A percentile compares a stretch with the other conserved stretches of the same genome.
Conservation (phyloP, 2,797 vertebrate species). For the Sebastes oblongus region DNA sequence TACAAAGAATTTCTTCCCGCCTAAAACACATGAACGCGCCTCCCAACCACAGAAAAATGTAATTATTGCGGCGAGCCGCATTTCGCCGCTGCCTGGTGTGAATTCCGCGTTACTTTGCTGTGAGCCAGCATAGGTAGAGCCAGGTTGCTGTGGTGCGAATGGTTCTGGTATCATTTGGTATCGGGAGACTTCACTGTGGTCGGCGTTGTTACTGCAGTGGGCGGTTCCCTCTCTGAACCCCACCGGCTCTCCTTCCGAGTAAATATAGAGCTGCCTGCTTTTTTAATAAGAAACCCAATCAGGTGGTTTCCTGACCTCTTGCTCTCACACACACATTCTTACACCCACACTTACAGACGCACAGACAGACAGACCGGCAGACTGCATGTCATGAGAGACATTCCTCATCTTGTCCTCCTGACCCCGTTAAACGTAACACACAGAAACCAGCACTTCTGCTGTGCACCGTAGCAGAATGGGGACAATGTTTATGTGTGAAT, state of each 20-base stretch:
- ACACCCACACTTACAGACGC: neutral
- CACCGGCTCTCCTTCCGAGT: constrained; percentile 2
- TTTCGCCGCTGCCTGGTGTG: too few relatives aligned
- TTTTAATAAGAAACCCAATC: constrained; percentile 40
- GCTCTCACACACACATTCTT: neutral
- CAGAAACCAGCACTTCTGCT: neutral
- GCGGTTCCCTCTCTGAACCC: too few relatives aligned
- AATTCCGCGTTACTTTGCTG: too few relatives aligned
- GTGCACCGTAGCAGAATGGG: constrained; percentile 21
- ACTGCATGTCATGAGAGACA: constrained; percentile 3
- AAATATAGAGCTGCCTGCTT: constrained; percentile 41
- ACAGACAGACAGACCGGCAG: neutral
- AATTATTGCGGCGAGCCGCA: too few relatives aligned
- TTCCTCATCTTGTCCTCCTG: constrained; percentile 14
- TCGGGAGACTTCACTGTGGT: too few relatives aligned
- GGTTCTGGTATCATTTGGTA: too few relatives aligned
- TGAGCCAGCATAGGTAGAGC: too few relatives aligned
- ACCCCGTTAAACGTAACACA: neutral
- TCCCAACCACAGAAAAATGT: too few relatives aligned
- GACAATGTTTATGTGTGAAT: constrained; percentile 7
- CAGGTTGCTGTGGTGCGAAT: too few relatives aligned
- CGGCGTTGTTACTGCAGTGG: too few relatives aligned
- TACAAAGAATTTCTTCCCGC: too few relatives aligned
- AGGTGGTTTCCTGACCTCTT: constrained; percentile 55
- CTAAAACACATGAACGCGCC: too few relatives aligned